These are phyloP conservation scores for Mechanitis messenoides DNA, from an alignment of 2,888 invertebrate species.

Conservation along the genomic window DNA sequence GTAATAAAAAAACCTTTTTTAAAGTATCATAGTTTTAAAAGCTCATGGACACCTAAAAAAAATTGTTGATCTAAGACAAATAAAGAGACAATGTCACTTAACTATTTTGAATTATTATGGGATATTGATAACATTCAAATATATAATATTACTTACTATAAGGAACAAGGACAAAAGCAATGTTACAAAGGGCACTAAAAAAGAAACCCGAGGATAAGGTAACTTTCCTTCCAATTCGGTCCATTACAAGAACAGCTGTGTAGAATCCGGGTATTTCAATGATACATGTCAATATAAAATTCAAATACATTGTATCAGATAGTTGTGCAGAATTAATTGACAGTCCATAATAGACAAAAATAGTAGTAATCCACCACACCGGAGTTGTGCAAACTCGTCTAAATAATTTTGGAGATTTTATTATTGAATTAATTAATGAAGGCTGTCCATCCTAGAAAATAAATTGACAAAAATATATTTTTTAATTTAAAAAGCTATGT, in stretches of 20 bases:
- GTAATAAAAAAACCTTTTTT: no score
- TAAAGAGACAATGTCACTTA: no score
- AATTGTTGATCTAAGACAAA: no score
- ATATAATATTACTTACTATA: constrained; percentile 31
- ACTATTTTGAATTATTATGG: no score
- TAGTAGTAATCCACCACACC: constrained; percentile 82
- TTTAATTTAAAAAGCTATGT: no score
- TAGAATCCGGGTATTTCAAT: constrained; percentile 81
- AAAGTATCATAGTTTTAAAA: no score
- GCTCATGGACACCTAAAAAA: no score
- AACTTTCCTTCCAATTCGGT: constrained; percentile 54
- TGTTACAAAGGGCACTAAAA: constrained; percentile 28
- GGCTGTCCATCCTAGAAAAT: constrained; percentile 10
- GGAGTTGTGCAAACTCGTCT: constrained; percentile 76
- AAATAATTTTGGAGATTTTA: constrained; percentile 71
- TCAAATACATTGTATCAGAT: constrained; percentile 81
- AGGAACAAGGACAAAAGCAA: constrained; percentile 29
- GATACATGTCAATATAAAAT: constrained; percentile 75
- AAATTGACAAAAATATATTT: neutral
- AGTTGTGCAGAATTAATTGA: constrained; percentile 81
- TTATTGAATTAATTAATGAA: constrained; percentile 46
- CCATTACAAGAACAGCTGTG: constrained; percentile 74
- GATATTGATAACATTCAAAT: no score
- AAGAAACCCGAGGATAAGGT: constrained; percentile 33
- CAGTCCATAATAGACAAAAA: constrained; percentile 83